phyloP scores from a whole-genome alignment of 1,140 invertebrate species.

The Popillia japonica region DNA sequence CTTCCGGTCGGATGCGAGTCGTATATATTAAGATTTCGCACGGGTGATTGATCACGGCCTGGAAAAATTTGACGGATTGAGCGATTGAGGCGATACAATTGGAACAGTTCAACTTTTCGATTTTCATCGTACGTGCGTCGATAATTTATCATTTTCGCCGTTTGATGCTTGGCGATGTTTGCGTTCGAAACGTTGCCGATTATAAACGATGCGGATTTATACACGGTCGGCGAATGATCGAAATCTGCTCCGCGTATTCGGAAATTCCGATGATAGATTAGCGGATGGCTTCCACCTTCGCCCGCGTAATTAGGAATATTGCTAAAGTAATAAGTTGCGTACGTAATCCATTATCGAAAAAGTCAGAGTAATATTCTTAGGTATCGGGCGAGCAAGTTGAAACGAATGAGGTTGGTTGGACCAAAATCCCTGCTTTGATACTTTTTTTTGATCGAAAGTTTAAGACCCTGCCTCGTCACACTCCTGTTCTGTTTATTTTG shows the following conservation, averaged over 20 bases:
- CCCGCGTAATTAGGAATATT: neutral
- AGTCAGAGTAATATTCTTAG: neutral
- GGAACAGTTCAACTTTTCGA: constrained; percentile 4
- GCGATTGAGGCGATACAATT: constrained; percentile 1
- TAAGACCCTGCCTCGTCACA: too few species aligned
- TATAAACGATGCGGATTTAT: neutral
- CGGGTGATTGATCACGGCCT: neutral
- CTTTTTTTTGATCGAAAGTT: too few species aligned
- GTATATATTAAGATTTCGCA: constrained; percentile 2
- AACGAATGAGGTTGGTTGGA: too few species aligned
- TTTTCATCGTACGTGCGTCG: constrained; percentile 4
- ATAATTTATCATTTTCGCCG: constrained; percentile 6
- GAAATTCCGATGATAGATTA: constrained; percentile 1
- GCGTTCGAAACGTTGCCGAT: neutral
- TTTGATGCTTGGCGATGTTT: constrained; percentile 6
- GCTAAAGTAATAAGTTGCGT: neutral
- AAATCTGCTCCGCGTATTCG: neutral
- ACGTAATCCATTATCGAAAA: neutral
- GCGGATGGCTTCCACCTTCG: neutral
- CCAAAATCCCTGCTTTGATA: too few species aligned
- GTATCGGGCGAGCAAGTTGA: too few species aligned
- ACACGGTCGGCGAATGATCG: neutral
- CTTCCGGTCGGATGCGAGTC: neutral
- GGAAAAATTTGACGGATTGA: constrained; percentile 2
- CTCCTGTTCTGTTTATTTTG: too few species aligned